Percentiles rank a stretch among this genome's conserved stretches.
phyloP scores from a whole-genome alignment of 1,140 invertebrate species.

The Helicorthomorpha holstii region DNA sequence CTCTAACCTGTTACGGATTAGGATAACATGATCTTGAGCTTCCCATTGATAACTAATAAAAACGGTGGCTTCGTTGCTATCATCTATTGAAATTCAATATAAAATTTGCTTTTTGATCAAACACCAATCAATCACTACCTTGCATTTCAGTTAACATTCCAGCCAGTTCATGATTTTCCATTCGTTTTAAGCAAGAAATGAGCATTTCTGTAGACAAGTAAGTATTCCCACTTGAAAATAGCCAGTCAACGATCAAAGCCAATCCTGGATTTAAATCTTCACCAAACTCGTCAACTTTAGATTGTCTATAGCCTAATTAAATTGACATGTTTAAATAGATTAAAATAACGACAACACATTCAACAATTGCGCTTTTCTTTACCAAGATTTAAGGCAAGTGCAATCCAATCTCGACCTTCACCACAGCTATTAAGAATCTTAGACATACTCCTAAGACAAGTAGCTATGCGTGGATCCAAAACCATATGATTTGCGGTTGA shows the following conservation, averaged over 20 bases:
- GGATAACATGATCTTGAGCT: conserved; percentile 22
- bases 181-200: conserved; percentile 24
- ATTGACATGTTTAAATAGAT: neutral
- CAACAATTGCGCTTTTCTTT: neutral
- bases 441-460: conserved; percentile 27
- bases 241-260: conserved; percentile 29
- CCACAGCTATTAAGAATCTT: conserved; percentile 25
- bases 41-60: conserved; percentile 32
- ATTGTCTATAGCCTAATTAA: conserved; percentile 24
- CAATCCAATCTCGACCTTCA: conserved; percentile 26
- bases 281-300: conserved; percentile 23
- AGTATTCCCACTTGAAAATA: conserved; percentile 28
- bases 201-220: conserved; percentile 28
- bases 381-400: conserved; percentile 26
- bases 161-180: conserved; percentile 25
- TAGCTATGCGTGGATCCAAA: conserved; percentile 14
- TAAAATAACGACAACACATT: neutral
- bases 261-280: conserved; percentile 28
- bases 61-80: conserved; percentile 23
- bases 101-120: neutral
- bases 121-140: neutral
- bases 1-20: conserved; percentile 21
- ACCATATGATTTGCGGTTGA: conserved; percentile 3
- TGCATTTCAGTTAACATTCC: conserved; percentile 19
- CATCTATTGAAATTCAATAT: conserved; percentile 19